These are phyloP conservation scores for Acromyrmex charruanus DNA, from an alignment of 1,140 invertebrate species.

Conservation along the genomic window DNA sequence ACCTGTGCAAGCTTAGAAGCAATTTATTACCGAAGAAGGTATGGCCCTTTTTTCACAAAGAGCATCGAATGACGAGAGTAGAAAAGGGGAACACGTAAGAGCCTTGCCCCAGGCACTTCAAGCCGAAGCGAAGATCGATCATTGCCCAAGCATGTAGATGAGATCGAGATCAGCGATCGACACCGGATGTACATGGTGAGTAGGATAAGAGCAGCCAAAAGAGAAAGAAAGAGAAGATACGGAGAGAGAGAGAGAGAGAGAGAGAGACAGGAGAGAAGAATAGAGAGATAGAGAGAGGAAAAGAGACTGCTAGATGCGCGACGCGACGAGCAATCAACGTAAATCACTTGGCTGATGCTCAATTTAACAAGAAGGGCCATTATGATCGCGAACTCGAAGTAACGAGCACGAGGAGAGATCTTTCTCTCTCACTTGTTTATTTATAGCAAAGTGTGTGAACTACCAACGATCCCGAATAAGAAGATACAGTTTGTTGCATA, in stretches of 20 bases:
- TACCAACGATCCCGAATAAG: constrained; percentile 39
- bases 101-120: not conserved
- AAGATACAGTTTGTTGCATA: constrained; percentile 49
- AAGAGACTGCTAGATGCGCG: constrained; percentile 65
- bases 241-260: not conserved
- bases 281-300: not conserved
- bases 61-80: constrained; percentile 41
- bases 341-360: constrained; percentile 86
- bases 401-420: constrained; percentile 73
- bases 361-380: constrained; percentile 87
- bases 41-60: constrained; percentile 40
- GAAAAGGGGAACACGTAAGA: constrained; percentile 6
- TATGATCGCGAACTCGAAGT: constrained; percentile 83
- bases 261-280: not conserved
- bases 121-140: constrained; percentile 57
- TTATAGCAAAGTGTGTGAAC: constrained; percentile 45
- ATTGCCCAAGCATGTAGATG: constrained; percentile 47
- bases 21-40: constrained; percentile 42
- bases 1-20: constrained; percentile 36
- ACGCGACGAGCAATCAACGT: constrained; percentile 85
- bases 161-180: constrained; percentile 68
- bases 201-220: constrained; percentile 18
- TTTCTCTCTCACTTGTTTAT: constrained; percentile 31
- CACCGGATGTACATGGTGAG: constrained; percentile 28
- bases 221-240: not conserved